phyloP scores from a whole-genome alignment of 35 echinoderm and acorn worm species.

The Strongylocentrotus purpuratus region DNA sequence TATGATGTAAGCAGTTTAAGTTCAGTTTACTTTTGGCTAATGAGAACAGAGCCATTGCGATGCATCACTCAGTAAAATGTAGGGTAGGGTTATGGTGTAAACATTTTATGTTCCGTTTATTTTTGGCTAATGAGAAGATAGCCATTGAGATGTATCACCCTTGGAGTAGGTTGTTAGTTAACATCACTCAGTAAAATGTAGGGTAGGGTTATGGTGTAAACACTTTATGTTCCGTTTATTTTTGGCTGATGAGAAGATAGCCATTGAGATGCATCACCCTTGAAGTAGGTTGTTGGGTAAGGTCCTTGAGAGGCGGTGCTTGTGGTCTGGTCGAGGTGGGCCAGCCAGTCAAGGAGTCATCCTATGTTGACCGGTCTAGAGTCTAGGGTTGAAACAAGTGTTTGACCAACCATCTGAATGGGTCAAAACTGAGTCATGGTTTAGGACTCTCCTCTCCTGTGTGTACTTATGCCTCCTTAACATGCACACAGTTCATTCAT shows the following conservation, averaged over 20 bases:
- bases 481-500: background rate
- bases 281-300: too few species aligned
- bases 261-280: background rate
- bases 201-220: too few species aligned
- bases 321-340: background rate
- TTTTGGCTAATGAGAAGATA: background rate
- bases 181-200: too few species aligned
- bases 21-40: background rate
- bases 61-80: background rate
- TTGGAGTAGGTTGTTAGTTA: too few species aligned
- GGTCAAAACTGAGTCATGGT: background rate
- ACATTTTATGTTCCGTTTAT: background rate
- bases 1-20: background rate
- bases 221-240: too few species aligned
- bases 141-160: background rate
- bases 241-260: background rate
- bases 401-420: background rate
- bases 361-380: background rate
- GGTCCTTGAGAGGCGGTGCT: too few species aligned
- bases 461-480: background rate
- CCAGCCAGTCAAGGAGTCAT: background rate
- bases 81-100: too few species aligned
- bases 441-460: background rate
- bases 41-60: background rate
- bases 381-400: background rate